A percentile compares a stretch with the other conserved stretches of the same genome.
Evolutionary conservation across 92 coral and sea anemone genomes (phyloP).

Genomic region (Actinernus sp.): DNA sequence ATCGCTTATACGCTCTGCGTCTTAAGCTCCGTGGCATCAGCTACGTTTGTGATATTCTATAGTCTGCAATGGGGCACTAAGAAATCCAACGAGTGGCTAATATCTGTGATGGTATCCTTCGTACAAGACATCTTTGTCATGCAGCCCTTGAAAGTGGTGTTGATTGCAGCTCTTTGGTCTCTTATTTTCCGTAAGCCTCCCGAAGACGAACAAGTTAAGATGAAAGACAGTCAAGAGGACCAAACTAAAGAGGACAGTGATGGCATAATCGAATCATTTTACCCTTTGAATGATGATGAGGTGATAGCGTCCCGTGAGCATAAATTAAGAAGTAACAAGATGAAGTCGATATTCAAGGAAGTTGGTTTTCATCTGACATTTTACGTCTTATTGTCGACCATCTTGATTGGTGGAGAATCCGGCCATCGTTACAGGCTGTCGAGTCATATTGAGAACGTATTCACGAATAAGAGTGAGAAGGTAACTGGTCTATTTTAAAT

Average conservation of each 20-base stretch:
- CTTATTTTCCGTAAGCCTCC: conserved; percentile 78
- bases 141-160: conserved; percentile 78
- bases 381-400: conserved; percentile 41
- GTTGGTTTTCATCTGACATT: conserved; percentile 37
- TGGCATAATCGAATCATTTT: neutral
- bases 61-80: conserved; percentile 89
- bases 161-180: conserved; percentile 64
- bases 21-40: conserved; percentile 57
- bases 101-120: conserved; percentile 66
- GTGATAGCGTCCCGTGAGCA: conserved; percentile 8
- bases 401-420: conserved; percentile 54
- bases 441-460: conserved; percentile 50
- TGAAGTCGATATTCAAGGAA: conserved; percentile 37
- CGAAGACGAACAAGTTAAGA: conserved; percentile 51
- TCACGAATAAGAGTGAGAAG: conserved; percentile 42
- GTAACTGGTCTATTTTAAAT: too few relatives aligned
- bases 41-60: conserved; percentile 60
- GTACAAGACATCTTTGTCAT: conserved; percentile 77
- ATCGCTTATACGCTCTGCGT: conserved; percentile 66
- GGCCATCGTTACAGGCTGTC: conserved; percentile 31
- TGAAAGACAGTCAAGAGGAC: neutral
- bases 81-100: conserved; percentile 76
- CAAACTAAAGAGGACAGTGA: neutral
- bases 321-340: conserved; percentile 15
- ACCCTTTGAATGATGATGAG: neutral